Evolutionary conservation across 2,797 vertebrate species (phyloP).

Genomic region (Platalea minor): DNA sequence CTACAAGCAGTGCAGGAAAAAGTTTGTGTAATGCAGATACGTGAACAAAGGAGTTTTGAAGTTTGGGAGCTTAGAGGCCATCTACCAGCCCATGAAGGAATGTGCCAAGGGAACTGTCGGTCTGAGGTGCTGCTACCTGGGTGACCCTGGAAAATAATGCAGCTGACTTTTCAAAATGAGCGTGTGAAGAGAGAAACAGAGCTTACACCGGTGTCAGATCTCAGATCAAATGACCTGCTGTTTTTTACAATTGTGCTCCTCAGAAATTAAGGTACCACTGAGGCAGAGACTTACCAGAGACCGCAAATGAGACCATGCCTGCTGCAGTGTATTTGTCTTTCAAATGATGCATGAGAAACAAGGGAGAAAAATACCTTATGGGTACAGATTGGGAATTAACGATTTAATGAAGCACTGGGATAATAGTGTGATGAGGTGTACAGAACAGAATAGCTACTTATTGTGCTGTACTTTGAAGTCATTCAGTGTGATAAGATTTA

Average conservation of each 20-base stretch:
- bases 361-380: background rate
- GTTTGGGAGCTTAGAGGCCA: background rate
- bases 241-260: background rate
- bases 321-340: background rate
- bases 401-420: background rate
- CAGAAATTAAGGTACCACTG: background rate
- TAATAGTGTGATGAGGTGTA: background rate
- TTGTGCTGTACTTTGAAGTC: background rate
- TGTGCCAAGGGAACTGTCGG: rapidly evolving
- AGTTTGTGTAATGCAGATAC: background rate
- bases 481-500: background rate
- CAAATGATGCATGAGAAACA: background rate
- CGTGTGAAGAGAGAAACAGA: background rate
- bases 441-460: background rate
- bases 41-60: background rate
- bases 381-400: background rate
- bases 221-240: background rate
- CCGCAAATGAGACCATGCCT: background rate
- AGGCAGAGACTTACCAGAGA: background rate
- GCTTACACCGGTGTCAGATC: rapidly evolving
- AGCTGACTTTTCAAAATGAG: background rate
- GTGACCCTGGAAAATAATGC: background rate
- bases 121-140: background rate
- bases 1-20: background rate
- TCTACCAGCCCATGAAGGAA: background rate